Percentiles rank a stretch among this genome's conserved stretches.
phyloP scores from a whole-genome alignment of 2,113 vertebrate genomes.

The Notarius lentiginosus region DNA sequence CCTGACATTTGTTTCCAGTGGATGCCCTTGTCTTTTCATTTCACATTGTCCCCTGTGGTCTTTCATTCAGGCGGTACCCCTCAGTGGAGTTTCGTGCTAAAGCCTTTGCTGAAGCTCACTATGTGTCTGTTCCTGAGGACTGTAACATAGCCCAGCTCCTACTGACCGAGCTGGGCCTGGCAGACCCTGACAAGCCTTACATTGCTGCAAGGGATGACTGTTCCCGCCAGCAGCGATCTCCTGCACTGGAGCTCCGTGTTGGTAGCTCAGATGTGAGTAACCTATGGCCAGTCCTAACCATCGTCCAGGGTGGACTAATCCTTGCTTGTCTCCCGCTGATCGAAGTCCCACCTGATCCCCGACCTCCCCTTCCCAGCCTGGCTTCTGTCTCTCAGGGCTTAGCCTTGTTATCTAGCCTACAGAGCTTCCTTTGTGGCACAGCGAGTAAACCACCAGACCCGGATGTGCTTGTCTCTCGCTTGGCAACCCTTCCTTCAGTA shows the following conservation, averaged over 20 bases:
- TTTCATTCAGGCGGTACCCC: conserved; percentile 76
- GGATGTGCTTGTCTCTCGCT: conserved; percentile 73
- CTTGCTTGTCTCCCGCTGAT: conserved; percentile 83
- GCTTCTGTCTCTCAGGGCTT: conserved; percentile 84
- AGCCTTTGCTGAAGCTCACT: conserved; percentile 74
- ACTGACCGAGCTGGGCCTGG: conserved; percentile 79
- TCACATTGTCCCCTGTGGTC: conserved; percentile 40
- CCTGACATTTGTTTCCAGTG: not conserved
- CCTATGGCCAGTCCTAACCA: conserved; percentile 86
- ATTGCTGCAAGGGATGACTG: conserved; percentile 81
- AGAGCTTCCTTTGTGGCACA: conserved; percentile 77
- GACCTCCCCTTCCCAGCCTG: conserved; percentile 78
- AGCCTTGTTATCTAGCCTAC: conserved; percentile 78
- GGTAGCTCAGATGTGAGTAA: conserved; percentile 63
- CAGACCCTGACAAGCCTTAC: conserved; percentile 74
- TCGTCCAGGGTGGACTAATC: conserved; percentile 77
- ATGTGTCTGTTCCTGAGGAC: conserved; percentile 82
- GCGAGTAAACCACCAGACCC: conserved; percentile 68
- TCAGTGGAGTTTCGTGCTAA: conserved; percentile 84
- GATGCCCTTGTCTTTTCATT: not conserved
- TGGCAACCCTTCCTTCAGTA: conserved; percentile 76
- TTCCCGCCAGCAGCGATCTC: conserved; percentile 74
- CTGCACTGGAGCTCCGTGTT: conserved; percentile 70
- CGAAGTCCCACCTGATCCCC: conserved; percentile 77
- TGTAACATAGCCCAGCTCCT: conserved; percentile 78